Evolutionary conservation across 2,797 vertebrate genomes (phyloP).

Genomic region (Rhinatrema bivittatum): DNA sequence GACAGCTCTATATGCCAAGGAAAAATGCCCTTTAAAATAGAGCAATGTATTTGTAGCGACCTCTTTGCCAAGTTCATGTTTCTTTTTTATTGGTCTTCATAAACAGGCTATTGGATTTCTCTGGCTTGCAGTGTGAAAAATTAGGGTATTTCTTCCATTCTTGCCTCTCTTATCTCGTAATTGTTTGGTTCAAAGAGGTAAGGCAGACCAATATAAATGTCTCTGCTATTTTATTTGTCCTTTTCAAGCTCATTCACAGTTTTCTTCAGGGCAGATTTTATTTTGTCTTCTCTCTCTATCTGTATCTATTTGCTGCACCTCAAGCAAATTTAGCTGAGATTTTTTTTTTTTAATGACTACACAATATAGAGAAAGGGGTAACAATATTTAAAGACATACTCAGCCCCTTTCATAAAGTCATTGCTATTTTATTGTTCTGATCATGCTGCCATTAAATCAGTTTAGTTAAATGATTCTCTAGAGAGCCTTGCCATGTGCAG

Average conservation of each 20-base stretch:
- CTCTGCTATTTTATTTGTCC: constrained; percentile 55
- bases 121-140: constrained; percentile 54
- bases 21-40: constrained; percentile 37
- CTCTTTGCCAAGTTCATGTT: constrained; percentile 56
- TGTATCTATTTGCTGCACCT: constrained; percentile 32
- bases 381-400: constrained; percentile 23
- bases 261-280: constrained; percentile 47
- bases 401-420: no score
- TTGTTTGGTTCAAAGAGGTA: constrained; percentile 65
- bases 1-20: constrained; percentile 35
- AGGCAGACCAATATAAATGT: constrained; percentile 55
- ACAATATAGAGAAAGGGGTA: constrained; percentile 20
- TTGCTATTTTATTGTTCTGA: no score
- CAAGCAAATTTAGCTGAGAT: constrained; percentile 31
- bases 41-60: constrained; percentile 53
- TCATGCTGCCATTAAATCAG: no score
- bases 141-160: constrained; percentile 59
- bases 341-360: constrained; percentile 32
- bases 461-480: no score
- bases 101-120: constrained; percentile 61
- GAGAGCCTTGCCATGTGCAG: no score
- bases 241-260: constrained; percentile 53
- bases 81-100: constrained; percentile 70
- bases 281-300: constrained; percentile 37
- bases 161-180: constrained; percentile 65